These are phyloP conservation scores for Pangasianodon hypophthalmus DNA, from an alignment of 2,113 vertebrate genomes.

Conservation along the genomic window DNA sequence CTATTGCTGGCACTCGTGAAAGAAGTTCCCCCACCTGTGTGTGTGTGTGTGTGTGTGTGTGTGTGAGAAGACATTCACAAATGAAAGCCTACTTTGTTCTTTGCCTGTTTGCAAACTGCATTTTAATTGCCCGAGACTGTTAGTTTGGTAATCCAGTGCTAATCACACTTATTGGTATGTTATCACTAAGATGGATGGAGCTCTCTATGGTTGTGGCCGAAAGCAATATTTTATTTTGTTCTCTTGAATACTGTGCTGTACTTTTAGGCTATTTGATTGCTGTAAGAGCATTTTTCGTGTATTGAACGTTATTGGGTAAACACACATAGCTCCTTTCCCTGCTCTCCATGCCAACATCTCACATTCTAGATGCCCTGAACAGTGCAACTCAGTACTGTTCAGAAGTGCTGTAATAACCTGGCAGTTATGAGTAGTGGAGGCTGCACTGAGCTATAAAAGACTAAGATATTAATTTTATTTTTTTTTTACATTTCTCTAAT, in stretches of 20 bases:
- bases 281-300: conserved; percentile 37
- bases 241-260: conserved; percentile 32
- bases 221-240: conserved; percentile 50
- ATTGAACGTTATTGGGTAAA: conserved; percentile 20
- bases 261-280: conserved; percentile 31
- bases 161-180: conserved; percentile 54
- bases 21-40: neutral
- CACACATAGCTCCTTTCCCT: conserved; percentile 5
- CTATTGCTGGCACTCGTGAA: neutral
- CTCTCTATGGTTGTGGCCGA: conserved; percentile 32
- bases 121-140: conserved; percentile 52
- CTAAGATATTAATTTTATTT: neutral
- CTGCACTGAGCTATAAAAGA: neutral
- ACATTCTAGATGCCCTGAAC: neutral
- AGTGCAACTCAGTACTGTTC: neutral
- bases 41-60: conserved; percentile 10
- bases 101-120: conserved; percentile 49
- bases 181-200: conserved; percentile 52
- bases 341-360: neutral
- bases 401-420: neutral
- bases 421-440: neutral
- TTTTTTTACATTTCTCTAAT: neutral
- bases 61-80: conserved; percentile 26
- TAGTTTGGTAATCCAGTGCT: conserved; percentile 53
- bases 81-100: conserved; percentile 35